A percentile compares a stretch with the other conserved stretches of the same genome.
phyloP scores from a whole-genome alignment of 2,888 invertebrate species.

The Lasiommata megera region DNA sequence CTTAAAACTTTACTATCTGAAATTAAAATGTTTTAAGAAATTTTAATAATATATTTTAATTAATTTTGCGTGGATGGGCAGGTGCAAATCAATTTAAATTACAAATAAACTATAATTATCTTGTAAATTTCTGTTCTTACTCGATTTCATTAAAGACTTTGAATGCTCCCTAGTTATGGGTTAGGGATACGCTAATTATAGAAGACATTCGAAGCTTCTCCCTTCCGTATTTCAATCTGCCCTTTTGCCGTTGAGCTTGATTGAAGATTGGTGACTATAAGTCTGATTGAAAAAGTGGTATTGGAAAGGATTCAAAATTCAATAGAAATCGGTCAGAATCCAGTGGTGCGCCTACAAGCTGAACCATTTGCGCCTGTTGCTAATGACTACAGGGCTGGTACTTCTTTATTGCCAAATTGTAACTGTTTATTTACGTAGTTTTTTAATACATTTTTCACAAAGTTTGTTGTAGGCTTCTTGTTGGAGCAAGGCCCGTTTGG shows the following conservation, averaged over 20 bases:
- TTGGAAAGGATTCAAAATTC: constrained; percentile 24
- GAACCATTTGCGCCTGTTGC: constrained; percentile 11
- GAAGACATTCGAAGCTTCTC: background rate
- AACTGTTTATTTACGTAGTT: background rate
- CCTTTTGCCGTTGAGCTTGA: background rate
- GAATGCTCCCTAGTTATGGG: too few species aligned
- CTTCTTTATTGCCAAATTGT: background rate
- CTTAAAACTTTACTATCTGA: too few species aligned
- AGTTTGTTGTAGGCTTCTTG: too few species aligned
- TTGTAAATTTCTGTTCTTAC: too few species aligned
- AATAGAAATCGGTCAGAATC: constrained; percentile 28
- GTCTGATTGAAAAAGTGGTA: constrained; percentile 29
- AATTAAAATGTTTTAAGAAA: too few species aligned
- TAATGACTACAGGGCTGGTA: background rate
- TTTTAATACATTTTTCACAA: background rate
- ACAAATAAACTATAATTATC: too few species aligned
- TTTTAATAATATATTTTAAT: too few species aligned
- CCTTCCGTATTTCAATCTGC: background rate
- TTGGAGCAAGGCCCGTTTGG: too few species aligned
- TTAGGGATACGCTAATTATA: too few species aligned
- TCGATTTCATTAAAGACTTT: too few species aligned
- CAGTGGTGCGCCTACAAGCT: constrained; percentile 20
- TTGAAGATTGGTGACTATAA: constrained; percentile 16
- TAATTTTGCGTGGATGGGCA: too few species aligned
- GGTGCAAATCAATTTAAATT: too few species aligned